Conservation (phyloP, 2,888 invertebrate species). For the Cataglyphis livida region DNA sequence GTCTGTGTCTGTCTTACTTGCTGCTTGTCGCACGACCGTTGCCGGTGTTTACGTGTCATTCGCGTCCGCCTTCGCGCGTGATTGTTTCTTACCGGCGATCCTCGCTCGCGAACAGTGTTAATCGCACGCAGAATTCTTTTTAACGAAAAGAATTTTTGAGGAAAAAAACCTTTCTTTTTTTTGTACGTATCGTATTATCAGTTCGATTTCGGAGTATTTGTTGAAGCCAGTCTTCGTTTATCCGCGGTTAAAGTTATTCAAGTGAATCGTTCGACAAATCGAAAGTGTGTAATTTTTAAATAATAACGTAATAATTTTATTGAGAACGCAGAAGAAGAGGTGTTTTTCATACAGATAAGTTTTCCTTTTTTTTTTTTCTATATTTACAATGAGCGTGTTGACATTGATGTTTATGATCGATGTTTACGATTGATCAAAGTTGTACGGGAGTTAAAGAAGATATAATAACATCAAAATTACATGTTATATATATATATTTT, state of each 20-base stretch:
- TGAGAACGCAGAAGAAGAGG: background rate
- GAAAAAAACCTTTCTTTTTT: background rate
- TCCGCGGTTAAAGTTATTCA: background rate
- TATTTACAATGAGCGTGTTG: background rate
- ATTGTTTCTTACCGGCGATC: background rate
- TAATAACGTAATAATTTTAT: background rate
- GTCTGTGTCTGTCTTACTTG: slow-evolving; percentile 44
- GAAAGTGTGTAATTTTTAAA: background rate
- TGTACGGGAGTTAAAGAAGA: background rate
- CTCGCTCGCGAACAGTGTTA: slow-evolving; percentile 12
- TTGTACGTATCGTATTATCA: background rate
- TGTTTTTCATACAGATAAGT: background rate
- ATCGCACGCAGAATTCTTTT: slow-evolving; percentile 7
- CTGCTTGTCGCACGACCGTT: slow-evolving; percentile 50
- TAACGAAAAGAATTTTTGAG: background rate
- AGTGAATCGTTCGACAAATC: background rate
- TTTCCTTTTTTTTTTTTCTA: background rate
- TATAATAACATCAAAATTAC: background rate
- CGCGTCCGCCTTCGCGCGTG: background rate
- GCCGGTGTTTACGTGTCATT: slow-evolving; percentile 62
- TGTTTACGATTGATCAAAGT: background rate
- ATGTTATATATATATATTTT: background rate
- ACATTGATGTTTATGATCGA: background rate
- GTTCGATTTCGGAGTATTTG: background rate
- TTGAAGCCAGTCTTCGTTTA: background rate